phyloP scores from a whole-genome alignment of 2,888 invertebrate species.

The Cephalotes varians region DNA sequence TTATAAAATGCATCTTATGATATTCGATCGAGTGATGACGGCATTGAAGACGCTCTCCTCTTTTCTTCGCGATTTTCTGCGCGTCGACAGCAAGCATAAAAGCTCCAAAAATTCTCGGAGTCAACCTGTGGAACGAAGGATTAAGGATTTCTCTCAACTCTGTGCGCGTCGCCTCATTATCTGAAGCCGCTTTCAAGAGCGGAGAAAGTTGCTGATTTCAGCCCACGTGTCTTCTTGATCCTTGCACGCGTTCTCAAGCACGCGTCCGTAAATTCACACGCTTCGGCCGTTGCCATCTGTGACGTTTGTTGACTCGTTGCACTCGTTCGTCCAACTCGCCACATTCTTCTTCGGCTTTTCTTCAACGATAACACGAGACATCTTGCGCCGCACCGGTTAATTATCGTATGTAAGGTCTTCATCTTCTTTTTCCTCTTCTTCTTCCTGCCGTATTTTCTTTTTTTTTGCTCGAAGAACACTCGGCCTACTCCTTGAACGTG shows the following conservation, averaged over 20 bases:
- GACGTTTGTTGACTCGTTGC: slow-evolving; percentile 64
- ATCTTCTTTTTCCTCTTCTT: slow-evolving; percentile 15
- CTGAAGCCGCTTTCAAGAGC: neutral
- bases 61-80: neutral
- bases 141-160: neutral
- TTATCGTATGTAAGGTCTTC: slow-evolving; percentile 39
- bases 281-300: slow-evolving; percentile 40
- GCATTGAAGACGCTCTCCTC: too few species aligned
- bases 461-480: slow-evolving; percentile 17
- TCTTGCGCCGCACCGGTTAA: slow-evolving; percentile 27
- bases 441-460: neutral
- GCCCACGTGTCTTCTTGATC: neutral
- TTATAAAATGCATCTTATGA: neutral
- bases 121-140: neutral
- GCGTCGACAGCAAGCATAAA: neutral
- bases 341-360: slow-evolving; percentile 52
- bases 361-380: slow-evolving; percentile 50
- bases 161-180: neutral
- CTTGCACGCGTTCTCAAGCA: neutral
- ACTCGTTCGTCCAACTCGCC: slow-evolving; percentile 62
- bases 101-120: neutral
- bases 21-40: neutral
- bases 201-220: neutral
- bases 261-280: slow-evolving; percentile 24
- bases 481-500: neutral